Percentiles rank a stretch among this genome's conserved stretches.
These are phyloP conservation scores for Rhagium mordax DNA, from an alignment of 2,888 invertebrate genomes.

Conservation along the genomic window DNA sequence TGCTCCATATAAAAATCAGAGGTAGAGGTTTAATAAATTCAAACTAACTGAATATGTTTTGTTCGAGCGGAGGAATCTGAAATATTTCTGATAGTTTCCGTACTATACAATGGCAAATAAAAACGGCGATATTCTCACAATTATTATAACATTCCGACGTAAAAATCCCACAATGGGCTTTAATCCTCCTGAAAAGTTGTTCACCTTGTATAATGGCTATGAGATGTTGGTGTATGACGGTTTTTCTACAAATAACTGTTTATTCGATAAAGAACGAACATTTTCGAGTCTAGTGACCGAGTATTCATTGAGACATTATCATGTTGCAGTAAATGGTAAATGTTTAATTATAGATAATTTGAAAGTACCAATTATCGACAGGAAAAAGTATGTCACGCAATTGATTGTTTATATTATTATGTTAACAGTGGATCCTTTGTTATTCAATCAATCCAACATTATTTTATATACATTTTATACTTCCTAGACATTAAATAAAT, in stretches of 20 bases:
- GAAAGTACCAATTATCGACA: not conserved
- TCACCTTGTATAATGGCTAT: slow-evolving; percentile 14
- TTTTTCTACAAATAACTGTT: slow-evolving; percentile 6
- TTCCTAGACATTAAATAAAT: not conserved
- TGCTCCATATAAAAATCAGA: not conserved
- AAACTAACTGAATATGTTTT: not conserved
- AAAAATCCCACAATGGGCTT: slow-evolving; percentile 4
- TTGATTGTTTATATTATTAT: not conserved
- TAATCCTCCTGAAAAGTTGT: not conserved
- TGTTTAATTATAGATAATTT: not conserved
- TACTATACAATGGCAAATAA: not conserved
- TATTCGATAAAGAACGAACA: not conserved
- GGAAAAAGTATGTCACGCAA: not conserved
- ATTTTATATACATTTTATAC: not conserved
- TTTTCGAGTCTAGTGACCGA: not conserved
- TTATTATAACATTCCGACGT: slow-evolving; percentile 13
- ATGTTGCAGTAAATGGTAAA: slow-evolving; percentile 1
- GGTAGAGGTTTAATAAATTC: not conserved
- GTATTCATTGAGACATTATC: not conserved
- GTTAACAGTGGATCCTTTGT: not conserved
- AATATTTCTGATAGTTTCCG: not conserved
- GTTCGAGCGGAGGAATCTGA: not conserved
- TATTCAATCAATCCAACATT: not conserved
- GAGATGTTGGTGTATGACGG: not conserved
- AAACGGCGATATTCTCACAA: slow-evolving; percentile 12